phyloP scores from a whole-genome alignment of 2,888 invertebrate species.

The Drosophila parthenogenetica region DNA sequence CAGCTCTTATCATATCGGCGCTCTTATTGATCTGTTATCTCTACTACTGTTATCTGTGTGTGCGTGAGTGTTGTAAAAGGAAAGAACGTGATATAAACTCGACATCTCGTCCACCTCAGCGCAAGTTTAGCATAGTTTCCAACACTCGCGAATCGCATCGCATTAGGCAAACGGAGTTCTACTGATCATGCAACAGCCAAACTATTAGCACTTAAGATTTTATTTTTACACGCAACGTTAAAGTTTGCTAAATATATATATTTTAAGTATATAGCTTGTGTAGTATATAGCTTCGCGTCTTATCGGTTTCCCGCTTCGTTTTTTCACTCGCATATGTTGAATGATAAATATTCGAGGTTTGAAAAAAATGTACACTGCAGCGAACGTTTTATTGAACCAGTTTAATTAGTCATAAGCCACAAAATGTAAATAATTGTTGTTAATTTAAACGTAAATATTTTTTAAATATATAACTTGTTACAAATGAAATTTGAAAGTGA shows the following conservation, averaged over 20 bases:
- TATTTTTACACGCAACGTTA: not conserved
- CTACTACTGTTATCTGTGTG: slow-evolving; percentile 42
- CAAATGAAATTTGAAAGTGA: not conserved
- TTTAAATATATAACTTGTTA: not conserved
- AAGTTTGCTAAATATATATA: not conserved
- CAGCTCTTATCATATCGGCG: not conserved
- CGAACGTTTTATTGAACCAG: slow-evolving; percentile 11
- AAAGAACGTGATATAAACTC: not conserved
- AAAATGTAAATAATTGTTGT: not conserved
- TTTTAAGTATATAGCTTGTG: not conserved
- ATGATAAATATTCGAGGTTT: slow-evolving; percentile 1
- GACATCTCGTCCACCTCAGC: not conserved
- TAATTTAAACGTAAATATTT: not conserved
- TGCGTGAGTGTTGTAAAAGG: slow-evolving; percentile 32
- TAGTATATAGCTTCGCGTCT: not conserved
- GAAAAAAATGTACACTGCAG: not conserved
- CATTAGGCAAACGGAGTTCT: slow-evolving; percentile 11
- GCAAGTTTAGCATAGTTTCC: not conserved
- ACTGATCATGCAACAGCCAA: slow-evolving; percentile 9
- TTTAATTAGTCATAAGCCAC: not conserved
- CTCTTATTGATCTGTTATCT: slow-evolving; percentile 25
- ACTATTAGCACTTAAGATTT: not conserved
- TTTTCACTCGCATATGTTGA: not conserved
- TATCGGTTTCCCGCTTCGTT: not conserved
- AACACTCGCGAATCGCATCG: slow-evolving; percentile 14